Conservation (phyloP, 2,888 invertebrate species). For the Nebria brevicollis region DNA sequence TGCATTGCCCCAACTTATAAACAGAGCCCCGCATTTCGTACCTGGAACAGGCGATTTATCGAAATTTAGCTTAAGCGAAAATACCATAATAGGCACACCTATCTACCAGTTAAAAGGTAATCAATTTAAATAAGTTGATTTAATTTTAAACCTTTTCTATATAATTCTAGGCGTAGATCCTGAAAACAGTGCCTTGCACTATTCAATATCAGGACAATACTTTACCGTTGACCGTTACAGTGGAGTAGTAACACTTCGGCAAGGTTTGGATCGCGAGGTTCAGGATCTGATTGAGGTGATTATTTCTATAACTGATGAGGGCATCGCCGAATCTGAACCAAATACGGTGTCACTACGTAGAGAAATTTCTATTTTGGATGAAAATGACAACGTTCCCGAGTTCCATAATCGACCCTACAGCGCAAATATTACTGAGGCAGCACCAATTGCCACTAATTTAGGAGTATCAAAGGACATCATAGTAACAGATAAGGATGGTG, state of each 20-base stretch:
- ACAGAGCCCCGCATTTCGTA: constrained; percentile 79
- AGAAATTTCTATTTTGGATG: constrained; percentile 80
- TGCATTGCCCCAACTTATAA: constrained; percentile 68
- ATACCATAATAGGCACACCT: constrained; percentile 78
- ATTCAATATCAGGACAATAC: constrained; percentile 84
- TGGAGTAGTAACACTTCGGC: constrained; percentile 79
- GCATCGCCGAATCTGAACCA: constrained; percentile 72
- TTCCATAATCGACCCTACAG: constrained; percentile 80
- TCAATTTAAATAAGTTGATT: constrained; percentile 38
- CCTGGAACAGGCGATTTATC: constrained; percentile 81
- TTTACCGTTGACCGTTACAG: constrained; percentile 80
- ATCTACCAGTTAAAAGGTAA: constrained; percentile 80
- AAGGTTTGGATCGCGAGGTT: constrained; percentile 76
- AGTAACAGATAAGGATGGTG: constrained; percentile 78
- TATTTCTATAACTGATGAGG: constrained; percentile 85
- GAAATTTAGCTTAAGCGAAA: constrained; percentile 76
- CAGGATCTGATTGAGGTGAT: constrained; percentile 79
- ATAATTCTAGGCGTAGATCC: constrained; percentile 72
- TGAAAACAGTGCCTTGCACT: constrained; percentile 76
- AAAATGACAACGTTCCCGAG: constrained; percentile 82
- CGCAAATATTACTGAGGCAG: constrained; percentile 75
- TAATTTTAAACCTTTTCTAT: no score
- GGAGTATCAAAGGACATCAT: constrained; percentile 68
- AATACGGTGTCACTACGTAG: constrained; percentile 82
- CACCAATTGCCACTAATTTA: constrained; percentile 71